Evolutionary conservation across 2,888 invertebrate genomes (phyloP).

Genomic region (Eretmocerus hayati): DNA sequence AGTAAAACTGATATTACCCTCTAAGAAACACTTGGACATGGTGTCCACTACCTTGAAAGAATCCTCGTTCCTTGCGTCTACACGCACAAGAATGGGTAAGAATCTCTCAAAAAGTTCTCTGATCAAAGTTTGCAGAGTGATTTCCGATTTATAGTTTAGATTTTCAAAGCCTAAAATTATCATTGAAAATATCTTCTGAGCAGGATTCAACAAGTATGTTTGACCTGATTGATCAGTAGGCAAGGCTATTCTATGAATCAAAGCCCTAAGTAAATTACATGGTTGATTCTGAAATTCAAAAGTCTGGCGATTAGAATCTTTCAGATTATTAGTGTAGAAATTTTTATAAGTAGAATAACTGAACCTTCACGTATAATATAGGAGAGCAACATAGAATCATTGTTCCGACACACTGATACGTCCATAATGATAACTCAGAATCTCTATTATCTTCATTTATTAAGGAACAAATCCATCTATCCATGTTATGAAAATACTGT

Average conservation of each 20-base stretch:
- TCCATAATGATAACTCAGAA: slow-evolving; percentile 33
- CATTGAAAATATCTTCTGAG: slow-evolving; percentile 40
- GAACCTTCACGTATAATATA: slow-evolving; percentile 37
- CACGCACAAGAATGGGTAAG: slow-evolving; percentile 36
- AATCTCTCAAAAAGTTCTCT: slow-evolving; percentile 40
- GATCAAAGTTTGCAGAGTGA: slow-evolving; percentile 34
- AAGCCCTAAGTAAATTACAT: slow-evolving; percentile 33
- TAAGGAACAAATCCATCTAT: slow-evolving; percentile 38
- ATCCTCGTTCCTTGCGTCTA: slow-evolving; percentile 24
- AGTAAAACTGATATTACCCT: slow-evolving; percentile 31
- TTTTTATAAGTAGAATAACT: slow-evolving; percentile 11
- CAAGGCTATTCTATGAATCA: slow-evolving; percentile 35
- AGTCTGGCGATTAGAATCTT: too few relatives aligned
- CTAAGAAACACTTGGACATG: slow-evolving; percentile 36
- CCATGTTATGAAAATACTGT: slow-evolving; percentile 36
- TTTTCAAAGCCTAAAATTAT: slow-evolving; percentile 39
- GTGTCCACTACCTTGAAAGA: slow-evolving; percentile 33
- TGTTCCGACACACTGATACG: slow-evolving; percentile 39
- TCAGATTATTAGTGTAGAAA: too few relatives aligned
- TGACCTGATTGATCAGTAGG: slow-evolving; percentile 31
- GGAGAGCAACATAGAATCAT: slow-evolving; percentile 37
- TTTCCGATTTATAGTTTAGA: slow-evolving; percentile 34
- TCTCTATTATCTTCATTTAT: slow-evolving; percentile 38
- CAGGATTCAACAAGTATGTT: slow-evolving; percentile 28
- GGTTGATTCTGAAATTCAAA: slow-evolving; percentile 35